Conservation (phyloP, 2,113 vertebrate genomes). For the Mus pahari region DNA sequence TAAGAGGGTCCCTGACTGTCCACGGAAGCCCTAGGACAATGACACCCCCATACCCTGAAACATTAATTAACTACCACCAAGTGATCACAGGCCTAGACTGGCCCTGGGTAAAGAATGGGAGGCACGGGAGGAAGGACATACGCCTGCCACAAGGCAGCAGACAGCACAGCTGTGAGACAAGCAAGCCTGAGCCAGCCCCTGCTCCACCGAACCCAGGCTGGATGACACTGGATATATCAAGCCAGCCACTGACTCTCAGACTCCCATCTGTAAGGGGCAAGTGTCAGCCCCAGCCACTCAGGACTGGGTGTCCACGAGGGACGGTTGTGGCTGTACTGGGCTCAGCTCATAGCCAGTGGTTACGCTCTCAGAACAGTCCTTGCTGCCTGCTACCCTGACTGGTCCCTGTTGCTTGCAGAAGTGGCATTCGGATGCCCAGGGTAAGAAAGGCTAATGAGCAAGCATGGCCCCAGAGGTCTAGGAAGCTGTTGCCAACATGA, state of each 20-base stretch:
- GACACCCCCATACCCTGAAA: background rate
- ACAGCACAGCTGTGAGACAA: background rate
- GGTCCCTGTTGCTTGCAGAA: background rate
- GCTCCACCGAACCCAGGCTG: background rate
- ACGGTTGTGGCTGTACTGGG: accelerated
- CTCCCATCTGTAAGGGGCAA: background rate
- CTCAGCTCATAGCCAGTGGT: background rate
- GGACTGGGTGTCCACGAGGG: background rate
- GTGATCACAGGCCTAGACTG: too few relatives aligned
- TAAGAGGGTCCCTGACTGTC: background rate
- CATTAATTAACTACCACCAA: background rate
- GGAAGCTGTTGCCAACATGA: background rate
- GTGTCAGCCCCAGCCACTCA: accelerated
- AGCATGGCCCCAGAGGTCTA: too few relatives aligned
- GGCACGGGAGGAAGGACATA: accelerated
- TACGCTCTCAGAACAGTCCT: background rate
- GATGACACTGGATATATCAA: background rate
- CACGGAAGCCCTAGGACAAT: background rate
- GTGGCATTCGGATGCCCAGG: background rate
- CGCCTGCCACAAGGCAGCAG: background rate
- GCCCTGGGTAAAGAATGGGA: background rate
- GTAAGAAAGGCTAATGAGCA: background rate
- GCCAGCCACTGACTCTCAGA: background rate
- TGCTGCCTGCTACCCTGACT: background rate
- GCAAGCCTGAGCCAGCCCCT: background rate